Evolutionary conservation across 2,113 vertebrate genomes (phyloP), one percentile per base, ranked within the genome.

Genomic region (Callocephalon fimbriatum): DNA sequence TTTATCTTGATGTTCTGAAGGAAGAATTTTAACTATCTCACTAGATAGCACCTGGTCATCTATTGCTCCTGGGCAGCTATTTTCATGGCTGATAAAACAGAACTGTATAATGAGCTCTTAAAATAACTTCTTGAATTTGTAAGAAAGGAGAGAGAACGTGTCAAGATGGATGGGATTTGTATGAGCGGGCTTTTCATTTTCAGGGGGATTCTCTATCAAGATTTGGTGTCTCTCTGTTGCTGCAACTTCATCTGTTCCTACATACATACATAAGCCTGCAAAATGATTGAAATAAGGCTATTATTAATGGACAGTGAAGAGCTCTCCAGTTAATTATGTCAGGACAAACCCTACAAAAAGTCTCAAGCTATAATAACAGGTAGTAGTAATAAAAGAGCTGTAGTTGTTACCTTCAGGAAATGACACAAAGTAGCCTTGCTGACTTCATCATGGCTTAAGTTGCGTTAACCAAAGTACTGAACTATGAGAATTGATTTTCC

Each of bases 331-430:
- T 87, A 89, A 85, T 94, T 92, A 72, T 61, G 48, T 89, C 65
- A 66, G 73, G 88, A 87, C 2, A 10, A 95, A 65, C 56, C 8
- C 61, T 86, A 75, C 86, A 31, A 75, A 75, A 97, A 72, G 15
- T 92, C 80, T 88, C 22, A 81, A 68, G 38, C 47, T 84, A 3
- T 74, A 76, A 59, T 51, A 84, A 86, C 68, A 84, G 32, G 42
- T 67, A 78, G 51, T 79, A 48, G 83, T 89, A 91, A 91, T 95
- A 82, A 75, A 93, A 88, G 66, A 75, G 15, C 32, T 58, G 45
- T 53, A 87, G 76, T 68, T 89, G 76, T 77, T 95, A 78, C 72
- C 73, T 95, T 95, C 83, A 93, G 83, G 80, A 97, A 82, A 87
- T 56, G 58, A 48, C 58, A 75, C 61, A 50, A 50, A 73, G 58